Evolutionary conservation across 2,888 invertebrate genomes (phyloP).

Genomic region (Hirtodrosophila confusa): DNA sequence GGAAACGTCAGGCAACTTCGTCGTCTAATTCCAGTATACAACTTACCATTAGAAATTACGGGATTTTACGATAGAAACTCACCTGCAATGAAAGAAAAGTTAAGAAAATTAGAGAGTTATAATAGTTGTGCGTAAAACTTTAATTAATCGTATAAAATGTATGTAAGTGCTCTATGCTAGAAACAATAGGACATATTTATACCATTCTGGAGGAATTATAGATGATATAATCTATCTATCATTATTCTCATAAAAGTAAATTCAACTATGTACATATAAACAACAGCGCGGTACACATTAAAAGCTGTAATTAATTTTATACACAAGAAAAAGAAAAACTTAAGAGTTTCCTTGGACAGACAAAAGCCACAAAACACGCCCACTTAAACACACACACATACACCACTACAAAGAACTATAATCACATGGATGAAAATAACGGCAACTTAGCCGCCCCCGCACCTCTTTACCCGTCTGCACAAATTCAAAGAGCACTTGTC

Average conservation of each 20-base stretch:
- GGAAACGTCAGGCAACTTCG: no score
- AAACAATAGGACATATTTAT: no score
- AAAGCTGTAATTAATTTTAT: conserved; percentile 40
- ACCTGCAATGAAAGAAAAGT: not conserved
- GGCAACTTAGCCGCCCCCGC: conserved; percentile 9
- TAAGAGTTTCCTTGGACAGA: conserved; percentile 19
- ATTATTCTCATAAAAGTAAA: not conserved
- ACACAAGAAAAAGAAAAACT: not conserved
- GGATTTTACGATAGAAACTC: not conserved
- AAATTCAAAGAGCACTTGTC: conserved; percentile 63
- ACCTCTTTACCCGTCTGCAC: not conserved
- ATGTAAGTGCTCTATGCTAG: no score
- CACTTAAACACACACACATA: conserved; percentile 31
- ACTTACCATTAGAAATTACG: no score
- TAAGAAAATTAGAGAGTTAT: no score
- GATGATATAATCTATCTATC: not conserved
- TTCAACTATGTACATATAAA: conserved; percentile 34
- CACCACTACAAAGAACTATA: conserved; percentile 23
- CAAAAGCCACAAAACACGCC: conserved; percentile 42
- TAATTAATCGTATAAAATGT: no score
- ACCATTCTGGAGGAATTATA: not conserved
- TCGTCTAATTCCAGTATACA: no score
- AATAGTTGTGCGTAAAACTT: no score
- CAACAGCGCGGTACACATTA: conserved; percentile 4
- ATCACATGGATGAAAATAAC: conserved; percentile 34